A percentile compares a stretch with the other conserved stretches of the same genome.
These are phyloP conservation scores for Odontamblyopus rebecca DNA, from an alignment of 2,797 vertebrate genomes.

Conservation along the genomic window DNA sequence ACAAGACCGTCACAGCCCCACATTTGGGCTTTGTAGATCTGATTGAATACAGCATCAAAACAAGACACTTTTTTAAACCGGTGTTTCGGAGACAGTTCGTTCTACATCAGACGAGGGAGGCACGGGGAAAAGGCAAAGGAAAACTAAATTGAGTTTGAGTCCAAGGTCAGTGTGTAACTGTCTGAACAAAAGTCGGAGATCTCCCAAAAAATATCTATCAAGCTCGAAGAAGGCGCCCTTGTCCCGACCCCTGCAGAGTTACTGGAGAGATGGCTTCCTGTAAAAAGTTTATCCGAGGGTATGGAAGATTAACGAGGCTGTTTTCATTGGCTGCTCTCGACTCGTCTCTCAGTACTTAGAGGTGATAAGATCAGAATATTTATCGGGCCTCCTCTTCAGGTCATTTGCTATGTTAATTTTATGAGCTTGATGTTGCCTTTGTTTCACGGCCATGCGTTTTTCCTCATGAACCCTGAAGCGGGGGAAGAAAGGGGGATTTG, in stretches of 20 bases:
- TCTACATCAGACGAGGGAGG: conserved; percentile 60
- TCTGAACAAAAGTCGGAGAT: conserved; percentile 71
- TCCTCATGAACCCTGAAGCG: conserved; percentile 87
- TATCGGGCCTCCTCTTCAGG: conserved; percentile 89
- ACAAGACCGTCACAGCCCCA: conserved; percentile 27
- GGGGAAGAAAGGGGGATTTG: conserved; percentile 84
- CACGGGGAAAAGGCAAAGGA: conserved; percentile 51
- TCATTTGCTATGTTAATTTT: conserved; percentile 98
- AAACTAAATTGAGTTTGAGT: conserved; percentile 76
- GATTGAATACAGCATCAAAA: conserved; percentile 70
- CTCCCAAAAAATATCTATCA: conserved; percentile 77
- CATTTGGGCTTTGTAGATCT: conserved; percentile 61
- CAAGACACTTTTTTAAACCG: conserved; percentile 46
- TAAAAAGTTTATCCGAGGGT: conserved; percentile 87
- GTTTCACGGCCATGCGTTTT: conserved; percentile 89
- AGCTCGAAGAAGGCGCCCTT: conserved; percentile 83
- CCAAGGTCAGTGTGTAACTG: conserved; percentile 77
- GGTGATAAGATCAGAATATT: conserved; percentile 91
- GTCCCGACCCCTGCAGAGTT: conserved; percentile 85
- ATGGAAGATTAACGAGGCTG: conserved; percentile 85
- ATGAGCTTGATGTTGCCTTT: conserved; percentile 93
- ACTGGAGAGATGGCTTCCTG: conserved; percentile 88
- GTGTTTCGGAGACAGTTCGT: conserved; percentile 54
- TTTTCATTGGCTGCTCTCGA: conserved; percentile 89
- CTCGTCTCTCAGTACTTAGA: conserved; percentile 78